These are phyloP conservation scores for Anarsia innoxiella DNA, from an alignment of 2,888 invertebrate species.

Conservation along the genomic window DNA sequence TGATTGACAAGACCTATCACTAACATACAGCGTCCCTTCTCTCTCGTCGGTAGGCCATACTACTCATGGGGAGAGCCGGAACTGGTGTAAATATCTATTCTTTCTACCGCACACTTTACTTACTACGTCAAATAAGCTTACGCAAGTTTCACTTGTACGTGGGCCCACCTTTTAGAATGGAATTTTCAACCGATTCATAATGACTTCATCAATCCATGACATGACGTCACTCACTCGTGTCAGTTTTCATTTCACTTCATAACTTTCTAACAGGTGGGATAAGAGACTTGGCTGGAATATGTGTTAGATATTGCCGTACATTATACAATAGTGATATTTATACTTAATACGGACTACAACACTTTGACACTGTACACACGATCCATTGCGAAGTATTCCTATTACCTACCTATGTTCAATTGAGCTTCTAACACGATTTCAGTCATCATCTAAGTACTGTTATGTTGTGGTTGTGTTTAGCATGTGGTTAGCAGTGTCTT, in stretches of 20 bases:
- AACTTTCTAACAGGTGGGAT: slow-evolving; percentile 32
- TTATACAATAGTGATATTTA: too few species aligned
- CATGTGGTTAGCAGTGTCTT: too few species aligned
- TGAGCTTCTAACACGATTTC: too few species aligned
- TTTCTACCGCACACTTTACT: slow-evolving; percentile 67
- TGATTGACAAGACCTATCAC: slow-evolving; percentile 35
- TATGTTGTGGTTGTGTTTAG: too few species aligned
- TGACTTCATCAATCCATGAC: slow-evolving; percentile 5
- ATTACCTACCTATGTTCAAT: too few species aligned
- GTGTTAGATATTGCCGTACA: slow-evolving; percentile 22
- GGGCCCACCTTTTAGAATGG: slow-evolving; percentile 29
- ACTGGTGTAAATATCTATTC: slow-evolving; percentile 87
- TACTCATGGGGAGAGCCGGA: slow-evolving; percentile 93
- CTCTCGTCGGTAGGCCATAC: slow-evolving; percentile 85
- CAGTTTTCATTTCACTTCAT: slow-evolving; percentile 4
- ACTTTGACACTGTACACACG: too few species aligned
- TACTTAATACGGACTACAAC: too few species aligned
- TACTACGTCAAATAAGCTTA: slow-evolving; percentile 35
- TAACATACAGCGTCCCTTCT: slow-evolving; percentile 63
- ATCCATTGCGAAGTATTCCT: too few species aligned
- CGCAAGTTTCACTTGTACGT: slow-evolving; percentile 25
- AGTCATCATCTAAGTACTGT: too few species aligned
- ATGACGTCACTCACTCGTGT: too few species aligned
- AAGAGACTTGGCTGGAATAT: slow-evolving; percentile 34
- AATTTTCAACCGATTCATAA: slow-evolving; percentile 2